Conservation (phyloP, 2,113 vertebrate genomes). For the Sturnira hondurensis region DNA sequence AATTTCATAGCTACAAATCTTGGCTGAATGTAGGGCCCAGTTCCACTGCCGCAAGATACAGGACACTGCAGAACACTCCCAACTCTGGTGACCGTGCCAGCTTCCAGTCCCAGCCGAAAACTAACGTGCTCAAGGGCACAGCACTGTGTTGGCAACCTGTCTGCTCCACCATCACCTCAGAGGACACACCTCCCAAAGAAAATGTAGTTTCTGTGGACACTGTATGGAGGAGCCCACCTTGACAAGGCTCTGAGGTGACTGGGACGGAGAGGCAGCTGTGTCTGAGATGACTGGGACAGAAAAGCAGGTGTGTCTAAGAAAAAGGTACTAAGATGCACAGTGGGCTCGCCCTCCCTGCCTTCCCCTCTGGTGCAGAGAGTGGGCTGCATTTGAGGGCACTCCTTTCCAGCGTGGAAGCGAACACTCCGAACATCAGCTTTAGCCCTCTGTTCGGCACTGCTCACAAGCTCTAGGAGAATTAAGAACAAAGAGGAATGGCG, state of each 20-base stretch:
- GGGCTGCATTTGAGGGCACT: neutral
- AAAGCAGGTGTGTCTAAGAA: neutral
- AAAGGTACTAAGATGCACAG: neutral
- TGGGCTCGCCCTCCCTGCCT: neutral
- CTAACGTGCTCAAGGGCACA: neutral
- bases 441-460: neutral
- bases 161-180: neutral
- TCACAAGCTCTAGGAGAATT: neutral
- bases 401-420: neutral
- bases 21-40: neutral
- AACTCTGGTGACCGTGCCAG: neutral
- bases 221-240: neutral
- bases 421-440: neutral
- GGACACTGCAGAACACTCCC: neutral
- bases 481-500: neutral
- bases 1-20: neutral
- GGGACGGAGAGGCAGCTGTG: neutral
- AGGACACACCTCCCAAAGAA: neutral
- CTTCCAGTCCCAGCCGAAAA: neutral
- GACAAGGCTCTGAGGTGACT: neutral
- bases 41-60: neutral
- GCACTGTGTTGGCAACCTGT: neutral
- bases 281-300: neutral
- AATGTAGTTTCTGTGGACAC: slow-evolving; percentile 1
- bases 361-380: neutral